Evolutionary conservation across 2,797 vertebrate species (phyloP).

Genomic region (Sorex maritimensis): DNA sequence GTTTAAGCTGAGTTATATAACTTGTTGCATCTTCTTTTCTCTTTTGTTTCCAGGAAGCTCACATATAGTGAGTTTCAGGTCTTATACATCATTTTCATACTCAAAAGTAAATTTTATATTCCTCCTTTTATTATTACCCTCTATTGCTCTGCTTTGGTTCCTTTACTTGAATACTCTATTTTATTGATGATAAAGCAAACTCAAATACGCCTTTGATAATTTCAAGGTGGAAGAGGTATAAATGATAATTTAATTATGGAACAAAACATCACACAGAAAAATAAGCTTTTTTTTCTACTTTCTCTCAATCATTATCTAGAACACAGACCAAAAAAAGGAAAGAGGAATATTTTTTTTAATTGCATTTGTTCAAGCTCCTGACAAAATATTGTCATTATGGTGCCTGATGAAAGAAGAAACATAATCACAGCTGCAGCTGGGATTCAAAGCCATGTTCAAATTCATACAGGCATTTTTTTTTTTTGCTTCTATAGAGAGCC

Average conservation of each 20-base stretch:
- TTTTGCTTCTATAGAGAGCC: background rate
- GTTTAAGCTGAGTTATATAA: background rate
- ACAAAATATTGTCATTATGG: background rate
- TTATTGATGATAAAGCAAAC: slow-evolving; percentile 26
- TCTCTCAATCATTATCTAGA: background rate
- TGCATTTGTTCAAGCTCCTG: background rate
- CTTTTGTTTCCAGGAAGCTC: slow-evolving; percentile 21
- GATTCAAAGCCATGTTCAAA: too few relatives aligned
- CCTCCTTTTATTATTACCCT: background rate
- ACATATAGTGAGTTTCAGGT: background rate
- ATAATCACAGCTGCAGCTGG: background rate
- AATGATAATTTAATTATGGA: slow-evolving; percentile 12
- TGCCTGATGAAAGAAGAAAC: background rate
- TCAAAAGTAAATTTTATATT: background rate
- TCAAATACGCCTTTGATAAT: slow-evolving; percentile 15
- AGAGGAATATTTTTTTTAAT: background rate
- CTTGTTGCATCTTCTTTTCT: background rate
- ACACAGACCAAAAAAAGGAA: background rate
- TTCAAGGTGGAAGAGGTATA: background rate
- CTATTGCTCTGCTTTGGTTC: background rate
- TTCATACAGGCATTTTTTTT: background rate
- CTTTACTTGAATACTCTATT: background rate
- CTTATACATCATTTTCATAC: background rate
- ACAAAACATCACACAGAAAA: background rate
- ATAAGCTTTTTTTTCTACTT: background rate